Evolutionary conservation across 2,888 invertebrate species (phyloP), one percentile per base, ranked within the genome.

Genomic region (Cryptops parisi): DNA sequence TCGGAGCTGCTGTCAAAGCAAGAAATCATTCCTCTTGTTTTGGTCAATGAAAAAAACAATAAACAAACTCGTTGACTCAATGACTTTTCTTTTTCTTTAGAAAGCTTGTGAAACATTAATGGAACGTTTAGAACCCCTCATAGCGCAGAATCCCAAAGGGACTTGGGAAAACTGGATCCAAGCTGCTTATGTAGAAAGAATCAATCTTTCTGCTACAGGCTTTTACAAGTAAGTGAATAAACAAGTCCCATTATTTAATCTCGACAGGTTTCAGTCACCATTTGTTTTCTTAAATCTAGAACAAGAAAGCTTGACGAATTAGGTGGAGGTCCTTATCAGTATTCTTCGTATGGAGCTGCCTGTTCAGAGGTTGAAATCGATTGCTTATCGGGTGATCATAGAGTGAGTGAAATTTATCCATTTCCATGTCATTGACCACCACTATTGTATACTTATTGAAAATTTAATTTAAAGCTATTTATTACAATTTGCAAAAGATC

Each of bases 321-420:
- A n/a, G n/a, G 74, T 44, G 89, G 88, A 2, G 76, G 71, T 21
- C 74, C 82, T 2, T 91, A 84, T 64, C 82, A 80, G 64, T 96
- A 96, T 65, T 91, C 76, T 63, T 85, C 89, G 0, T 87, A 78
- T 65, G 94, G 93, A 0, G 85, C 78, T 1, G 88, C 86, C 4
- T 82, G 84, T 60, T 80, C 85, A 0, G 86, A 88, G 67, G 91
- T 93, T 1, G 91, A 93, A 75, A 81, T 94, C 23, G 93, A 94
- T 69, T 90, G 90, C 61, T 74, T 94, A 1, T 93, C 91, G 22
- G 94, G 94, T 5, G 93, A 93, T 65, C 91, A 94, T 69, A 80
- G 82, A 72, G 78, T 78, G 58, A 58, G 54, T n/a, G 46, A 5
- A 44, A 44, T 17, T n/a, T n/a, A n/a, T n/a, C n/a, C n/a, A n/a